Evolutionary conservation across 2,797 vertebrate genomes (phyloP), one percentile per base, ranked within the genome.

Genomic region (Platyrinchus mystaceus): DNA sequence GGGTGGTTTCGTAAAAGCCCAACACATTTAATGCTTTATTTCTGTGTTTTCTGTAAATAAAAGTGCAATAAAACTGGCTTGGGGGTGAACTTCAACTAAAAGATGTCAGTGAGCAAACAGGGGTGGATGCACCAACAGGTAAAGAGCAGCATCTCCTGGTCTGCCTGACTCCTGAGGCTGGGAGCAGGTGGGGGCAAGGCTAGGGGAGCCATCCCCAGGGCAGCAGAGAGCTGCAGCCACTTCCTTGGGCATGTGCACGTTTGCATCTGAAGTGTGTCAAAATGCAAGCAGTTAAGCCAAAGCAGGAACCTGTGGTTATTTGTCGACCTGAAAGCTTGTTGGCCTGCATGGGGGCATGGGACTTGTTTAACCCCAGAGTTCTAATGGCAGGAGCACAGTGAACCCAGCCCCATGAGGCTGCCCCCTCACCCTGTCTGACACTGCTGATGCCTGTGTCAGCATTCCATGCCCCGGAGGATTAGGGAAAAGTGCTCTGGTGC

Each of bases 21-120:
- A 95, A 86, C 84, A 94, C 93, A 87, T 77, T 96, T 90, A 93
- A 97, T 97, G 97, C 97, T 97, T 97, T 97, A 96, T 97, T 96
- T 97, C 95, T 97, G 97, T 98, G 97, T 98, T 98, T 98, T 98
- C 96, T 98, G 98, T 98, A 98, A 98, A 98, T 98, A 98, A 98
- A 98, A 97, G 97, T 96, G 96, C 97, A 97, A 94, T 98, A 94
- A 96, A 92, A 81, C 71, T 93, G 89, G 47, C 39, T 39, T 43
- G 63, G 85, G 55, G 89, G 78, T 95, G 60, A 94, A 88, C n/a
- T 76, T 93, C 84, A 77, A 49, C 58, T 89, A 79, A 63, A 92
- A 47, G 86, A 90, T 41, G 34, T 90, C 81, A 50, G 36, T 7
- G 11, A 63, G 23, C 79, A 2, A 32, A 37, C 12, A 4, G 49